phyloP scores from a whole-genome alignment of 2,888 invertebrate species.

The Cosmopolites sordidus region DNA sequence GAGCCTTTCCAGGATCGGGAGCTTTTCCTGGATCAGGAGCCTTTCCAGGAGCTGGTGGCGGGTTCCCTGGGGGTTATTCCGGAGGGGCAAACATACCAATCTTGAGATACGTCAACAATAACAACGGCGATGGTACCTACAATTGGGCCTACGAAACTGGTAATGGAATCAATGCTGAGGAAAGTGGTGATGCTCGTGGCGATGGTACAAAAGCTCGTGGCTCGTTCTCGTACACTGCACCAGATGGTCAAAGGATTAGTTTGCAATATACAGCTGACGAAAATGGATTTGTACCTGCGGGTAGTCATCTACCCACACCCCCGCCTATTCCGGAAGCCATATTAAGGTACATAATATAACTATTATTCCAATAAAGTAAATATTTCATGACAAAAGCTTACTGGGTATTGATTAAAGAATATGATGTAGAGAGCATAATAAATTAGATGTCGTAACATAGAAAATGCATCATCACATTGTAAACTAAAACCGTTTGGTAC shows the following conservation, averaged over 20 bases:
- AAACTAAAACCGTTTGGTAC: too few relatives aligned
- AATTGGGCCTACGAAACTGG: constrained; percentile 54
- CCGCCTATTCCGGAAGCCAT: constrained; percentile 60
- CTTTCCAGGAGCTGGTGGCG: constrained; percentile 28
- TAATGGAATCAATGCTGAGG: constrained; percentile 45
- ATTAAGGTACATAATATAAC: constrained; percentile 49
- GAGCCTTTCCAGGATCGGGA: constrained; percentile 28
- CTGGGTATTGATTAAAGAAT: too few relatives aligned
- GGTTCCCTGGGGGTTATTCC: constrained; percentile 22
- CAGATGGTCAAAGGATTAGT: constrained; percentile 55
- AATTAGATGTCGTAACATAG: too few relatives aligned
- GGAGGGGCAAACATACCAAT: constrained; percentile 42
- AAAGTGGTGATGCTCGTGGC: constrained; percentile 30
- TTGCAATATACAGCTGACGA: constrained; percentile 57
- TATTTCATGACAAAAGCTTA: too few relatives aligned
- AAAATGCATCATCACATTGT: too few relatives aligned
- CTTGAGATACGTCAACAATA: constrained; percentile 38
- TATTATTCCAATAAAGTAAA: too few relatives aligned
- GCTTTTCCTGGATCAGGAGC: constrained; percentile 32
- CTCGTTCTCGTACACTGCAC: constrained; percentile 55
- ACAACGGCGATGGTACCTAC: constrained; percentile 42
- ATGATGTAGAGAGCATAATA: too few relatives aligned
- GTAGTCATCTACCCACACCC: constrained; percentile 56
- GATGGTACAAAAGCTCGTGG: constrained; percentile 48
- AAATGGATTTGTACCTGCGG: constrained; percentile 55